Evolutionary conservation across 1,140 invertebrate genomes (phyloP), one percentile per base, ranked within the genome.

Genomic region (Hesperophylax magnus): DNA sequence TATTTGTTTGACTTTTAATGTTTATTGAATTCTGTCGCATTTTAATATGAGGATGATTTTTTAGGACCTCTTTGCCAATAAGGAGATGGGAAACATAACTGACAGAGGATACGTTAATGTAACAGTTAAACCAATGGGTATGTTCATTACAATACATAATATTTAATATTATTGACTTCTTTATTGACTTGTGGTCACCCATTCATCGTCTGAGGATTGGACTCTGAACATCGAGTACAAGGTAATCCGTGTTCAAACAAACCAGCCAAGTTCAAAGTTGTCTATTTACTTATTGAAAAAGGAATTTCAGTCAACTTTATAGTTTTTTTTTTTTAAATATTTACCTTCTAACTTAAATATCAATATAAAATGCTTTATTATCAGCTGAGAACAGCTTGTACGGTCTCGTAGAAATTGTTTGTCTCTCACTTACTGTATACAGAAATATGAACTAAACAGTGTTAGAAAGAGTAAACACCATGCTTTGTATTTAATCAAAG

Each of bases 71-170:
- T 84, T 82, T 71, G 61, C 75, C 2, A 58, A 58, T 18, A 61
- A 79, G 11, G 80, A 82, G 53, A 9, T 84, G 4, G 18, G n/a
- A 27, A 84, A 84, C 65, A 75, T 84, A 34, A 82, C 82, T 8
- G 27, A 54, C 0, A 39, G 24, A 8, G 74, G 80, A 17, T 24
- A 20, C 11, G 31, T 84, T 11, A 77, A 52, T 22, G 34, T 84
- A 24, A 80, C 24, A 15, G 72, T 84, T 0, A 24, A 77, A 78
- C 78, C 82, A 9, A 80, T 82, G 78, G 82, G 82, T 84, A 80
- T 63, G 72, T 69, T 34, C n/a, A 4, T 47, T 39, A n/a, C 31
- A 24, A 15, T n/a, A n/a, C n/a, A n/a, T 14, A 61, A 58, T 58
- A 58, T 58, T 58, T 8, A 58, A 17, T 3, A 56, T 56, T 2